Base-by-base conservation (phyloP, 92 coral and sea anemone species). In the Paragorgia papillata region DNA sequence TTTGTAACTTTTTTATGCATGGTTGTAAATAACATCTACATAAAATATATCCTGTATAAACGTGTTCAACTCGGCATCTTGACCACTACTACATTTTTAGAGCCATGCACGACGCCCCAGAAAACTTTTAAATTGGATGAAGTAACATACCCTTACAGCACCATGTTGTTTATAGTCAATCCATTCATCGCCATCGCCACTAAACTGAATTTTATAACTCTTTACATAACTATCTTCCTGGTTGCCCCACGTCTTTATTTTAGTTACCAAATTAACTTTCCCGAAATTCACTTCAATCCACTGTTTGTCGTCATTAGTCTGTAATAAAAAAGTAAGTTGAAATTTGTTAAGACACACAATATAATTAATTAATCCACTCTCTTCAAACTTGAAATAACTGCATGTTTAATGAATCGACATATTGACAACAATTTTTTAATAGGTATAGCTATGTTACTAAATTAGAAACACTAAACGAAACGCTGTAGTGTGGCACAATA, bases 201-300 rank as follows among this genome's bases (percentile, higher is more conserved):
- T 83, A 66, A 68, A 87, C 41, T 81, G 80, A 58, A 90, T 78
- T 25, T 74, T 66, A 76, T 90, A 90, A 33, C 54, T 82, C 9
- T 57, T 90, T 62, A 87, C 88, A 58, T 73, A 90, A 2, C 76
- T 83, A 17, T 81, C 89, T 1, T 65, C 26, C 35, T 62, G 53
- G 7, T 74, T 71, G 49, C 96, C 96, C 86, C 86, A 84, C 0
- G 89, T 90, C 63, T 74, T 74, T 12, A 90, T 84, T 66, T 87
- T 87, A 19, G 91, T 73, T 24, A 90, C 76, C 57, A 84, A 76
- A 43, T 58, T 81, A 14, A 70, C 86, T 46, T 35, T 39, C 17
- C 51, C 77, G 31, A 88, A 90, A 7, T 86, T 77, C 0, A 90
- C 85, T 62, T 90, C 85, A 2, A 87, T 34, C 91, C 91, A 90